phyloP scores from a whole-genome alignment of 2,888 invertebrate species.

The Nephrotoma appendiculata region DNA sequence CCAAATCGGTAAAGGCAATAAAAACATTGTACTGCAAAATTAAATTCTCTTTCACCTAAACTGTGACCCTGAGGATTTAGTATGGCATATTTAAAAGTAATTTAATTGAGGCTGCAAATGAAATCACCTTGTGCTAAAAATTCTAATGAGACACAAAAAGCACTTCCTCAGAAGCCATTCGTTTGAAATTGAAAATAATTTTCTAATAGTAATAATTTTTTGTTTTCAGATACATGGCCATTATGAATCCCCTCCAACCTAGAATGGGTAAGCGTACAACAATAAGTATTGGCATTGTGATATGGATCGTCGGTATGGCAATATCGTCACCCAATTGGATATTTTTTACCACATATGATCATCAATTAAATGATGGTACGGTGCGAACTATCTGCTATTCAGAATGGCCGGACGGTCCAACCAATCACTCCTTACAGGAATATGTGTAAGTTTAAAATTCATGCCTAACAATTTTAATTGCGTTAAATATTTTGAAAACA shows the following conservation, averaged over 20 bases:
- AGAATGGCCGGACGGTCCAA: constrained; percentile 74
- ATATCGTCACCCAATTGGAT: constrained; percentile 75
- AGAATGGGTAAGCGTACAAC: constrained; percentile 76
- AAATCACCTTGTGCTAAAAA: too few relatives aligned
- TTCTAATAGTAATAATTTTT: constrained; percentile 16
- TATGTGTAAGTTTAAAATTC: constrained; percentile 48
- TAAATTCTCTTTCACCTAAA: too few relatives aligned
- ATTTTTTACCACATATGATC: constrained; percentile 60
- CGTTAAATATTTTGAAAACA: not conserved
- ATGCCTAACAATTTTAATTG: too few relatives aligned
- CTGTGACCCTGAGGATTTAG: too few relatives aligned
- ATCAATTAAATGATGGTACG: constrained; percentile 39
- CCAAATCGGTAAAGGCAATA: too few relatives aligned
- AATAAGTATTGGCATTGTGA: constrained; percentile 63
- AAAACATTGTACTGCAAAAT: too few relatives aligned
- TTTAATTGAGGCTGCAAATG: too few relatives aligned
- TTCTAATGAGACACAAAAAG: too few relatives aligned
- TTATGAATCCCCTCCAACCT: constrained; percentile 83
- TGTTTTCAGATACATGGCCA: constrained; percentile 82
- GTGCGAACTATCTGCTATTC: constrained; percentile 63
- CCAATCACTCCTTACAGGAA: constrained; percentile 53
- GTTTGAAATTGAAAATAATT: too few relatives aligned
- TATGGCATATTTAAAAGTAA: too few relatives aligned
- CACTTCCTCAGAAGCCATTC: too few relatives aligned
- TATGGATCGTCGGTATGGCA: constrained; percentile 67